phyloP scores from a whole-genome alignment of 2,113 vertebrate species.

The Oncorhynchus kisutch region DNA sequence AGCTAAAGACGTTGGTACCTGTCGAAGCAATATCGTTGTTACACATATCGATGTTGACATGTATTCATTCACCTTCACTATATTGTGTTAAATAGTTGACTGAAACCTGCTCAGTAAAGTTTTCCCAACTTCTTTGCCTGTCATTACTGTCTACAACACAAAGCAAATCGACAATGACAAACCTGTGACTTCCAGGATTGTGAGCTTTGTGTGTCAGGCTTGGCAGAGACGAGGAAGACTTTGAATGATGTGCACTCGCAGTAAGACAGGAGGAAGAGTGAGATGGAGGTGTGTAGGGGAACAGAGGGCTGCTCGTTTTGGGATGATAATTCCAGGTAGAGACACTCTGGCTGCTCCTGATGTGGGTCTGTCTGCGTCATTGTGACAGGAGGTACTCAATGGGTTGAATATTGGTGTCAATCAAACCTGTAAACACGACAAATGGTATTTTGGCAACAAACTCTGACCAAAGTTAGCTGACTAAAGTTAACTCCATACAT shows the following conservation, averaged over 20 bases:
- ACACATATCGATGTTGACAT: too few species aligned
- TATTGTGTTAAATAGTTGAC: too few species aligned
- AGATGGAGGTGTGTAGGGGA: slow-evolving; percentile 87
- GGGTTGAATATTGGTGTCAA: not conserved
- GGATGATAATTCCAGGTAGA: slow-evolving; percentile 80
- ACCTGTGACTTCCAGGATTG: slow-evolving; percentile 33
- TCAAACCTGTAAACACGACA: not conserved
- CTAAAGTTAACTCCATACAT: too few species aligned
- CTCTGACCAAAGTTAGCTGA: too few species aligned
- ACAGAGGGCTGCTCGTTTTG: slow-evolving; percentile 68
- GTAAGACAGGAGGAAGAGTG: slow-evolving; percentile 90
- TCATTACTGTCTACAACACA: too few species aligned
- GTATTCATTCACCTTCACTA: too few species aligned
- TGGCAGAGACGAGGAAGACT: slow-evolving; percentile 75
- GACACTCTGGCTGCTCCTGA: slow-evolving; percentile 49
- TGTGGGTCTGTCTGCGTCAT: slow-evolving; percentile 75
- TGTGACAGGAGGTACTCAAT: slow-evolving; percentile 3
- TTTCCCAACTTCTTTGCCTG: too few species aligned
- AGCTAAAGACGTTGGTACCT: slow-evolving; percentile 57
- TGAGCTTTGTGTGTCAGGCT: slow-evolving; percentile 25
- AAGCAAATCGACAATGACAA: too few species aligned
- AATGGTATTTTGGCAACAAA: too few species aligned
- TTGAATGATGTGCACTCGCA: slow-evolving; percentile 85
- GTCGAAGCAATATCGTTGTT: too few species aligned
- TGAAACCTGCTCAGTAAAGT: too few species aligned